Evolutionary conservation across 2,888 invertebrate genomes (phyloP).

Genomic region (Thymelicus lineola): DNA sequence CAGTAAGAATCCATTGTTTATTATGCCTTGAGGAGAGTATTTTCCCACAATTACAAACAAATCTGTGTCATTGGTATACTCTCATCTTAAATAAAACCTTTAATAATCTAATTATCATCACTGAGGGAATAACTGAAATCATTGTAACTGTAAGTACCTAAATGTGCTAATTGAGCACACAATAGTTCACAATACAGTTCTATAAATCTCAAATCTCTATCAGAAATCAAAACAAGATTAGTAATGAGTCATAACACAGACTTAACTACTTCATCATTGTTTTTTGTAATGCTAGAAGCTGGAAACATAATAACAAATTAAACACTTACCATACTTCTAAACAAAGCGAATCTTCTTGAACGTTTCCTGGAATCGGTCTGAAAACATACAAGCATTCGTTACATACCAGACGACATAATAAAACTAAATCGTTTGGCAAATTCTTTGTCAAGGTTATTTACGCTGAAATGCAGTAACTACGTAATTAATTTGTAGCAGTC

Average conservation of each 20-base stretch:
- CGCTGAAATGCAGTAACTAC: background rate
- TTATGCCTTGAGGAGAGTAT: background rate
- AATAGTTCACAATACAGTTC: too few relatives aligned
- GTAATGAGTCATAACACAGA: too few relatives aligned
- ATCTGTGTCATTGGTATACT: background rate
- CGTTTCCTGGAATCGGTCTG: conserved; percentile 90
- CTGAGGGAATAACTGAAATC: too few relatives aligned
- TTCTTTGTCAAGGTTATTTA: conserved; percentile 15
- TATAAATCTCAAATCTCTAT: too few relatives aligned
- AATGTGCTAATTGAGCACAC: too few relatives aligned
- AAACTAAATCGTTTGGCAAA: conserved; percentile 34
- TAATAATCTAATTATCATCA: too few relatives aligned
- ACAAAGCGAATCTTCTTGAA: conserved; percentile 89
- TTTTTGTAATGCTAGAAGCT: background rate
- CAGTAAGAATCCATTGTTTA: conserved; percentile 14
- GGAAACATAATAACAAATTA: background rate
- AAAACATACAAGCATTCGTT: conserved; percentile 51
- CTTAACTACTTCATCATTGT: background rate
- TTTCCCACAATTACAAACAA: background rate
- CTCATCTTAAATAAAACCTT: too few relatives aligned
- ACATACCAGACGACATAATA: conserved; percentile 41
- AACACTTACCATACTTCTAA: conserved; percentile 91
- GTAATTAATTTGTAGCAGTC: background rate
- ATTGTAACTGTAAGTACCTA: too few relatives aligned
- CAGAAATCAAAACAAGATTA: too few relatives aligned